A percentile compares a stretch with the other conserved stretches of the same genome.
These are phyloP conservation scores for Megaptera novaeangliae DNA, from an alignment of 2,113 vertebrate genomes.

Conservation along the genomic window DNA sequence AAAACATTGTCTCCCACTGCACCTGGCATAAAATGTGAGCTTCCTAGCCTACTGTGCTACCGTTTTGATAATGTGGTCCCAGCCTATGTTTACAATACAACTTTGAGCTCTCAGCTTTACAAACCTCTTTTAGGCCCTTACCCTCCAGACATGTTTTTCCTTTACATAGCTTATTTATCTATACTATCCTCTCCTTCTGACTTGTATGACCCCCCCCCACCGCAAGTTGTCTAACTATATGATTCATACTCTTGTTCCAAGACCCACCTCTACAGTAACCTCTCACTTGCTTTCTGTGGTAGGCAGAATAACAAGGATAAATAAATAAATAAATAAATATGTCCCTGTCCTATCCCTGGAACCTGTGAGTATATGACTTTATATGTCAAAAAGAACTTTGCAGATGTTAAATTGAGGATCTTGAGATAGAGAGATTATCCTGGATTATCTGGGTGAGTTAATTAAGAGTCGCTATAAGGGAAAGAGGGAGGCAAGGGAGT, in stretches of 20 bases:
- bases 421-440: not conserved
- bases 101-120: not conserved
- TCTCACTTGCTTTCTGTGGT: not conserved
- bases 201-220: rapidly evolving
- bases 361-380: not conserved
- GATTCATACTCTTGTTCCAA: not conserved
- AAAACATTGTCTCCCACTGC: not conserved
- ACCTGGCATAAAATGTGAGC: not conserved
- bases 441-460: not conserved
- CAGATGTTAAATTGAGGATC: not conserved
- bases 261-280: not conserved
- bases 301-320: not conserved
- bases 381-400: not conserved
- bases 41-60: not conserved
- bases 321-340: not conserved
- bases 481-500: not conserved
- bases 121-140: not conserved
- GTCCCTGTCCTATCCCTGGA: not conserved
- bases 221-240: not conserved
- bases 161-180: not conserved
- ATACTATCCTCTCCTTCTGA: not conserved
- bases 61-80: not conserved
- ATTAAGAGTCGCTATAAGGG: not conserved
- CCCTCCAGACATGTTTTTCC: not conserved
- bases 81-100: not conserved